Evolutionary conservation across 1,140 invertebrate species (phyloP), one percentile per base, ranked within the genome.

Genomic region (Notospermus geniculatus): DNA sequence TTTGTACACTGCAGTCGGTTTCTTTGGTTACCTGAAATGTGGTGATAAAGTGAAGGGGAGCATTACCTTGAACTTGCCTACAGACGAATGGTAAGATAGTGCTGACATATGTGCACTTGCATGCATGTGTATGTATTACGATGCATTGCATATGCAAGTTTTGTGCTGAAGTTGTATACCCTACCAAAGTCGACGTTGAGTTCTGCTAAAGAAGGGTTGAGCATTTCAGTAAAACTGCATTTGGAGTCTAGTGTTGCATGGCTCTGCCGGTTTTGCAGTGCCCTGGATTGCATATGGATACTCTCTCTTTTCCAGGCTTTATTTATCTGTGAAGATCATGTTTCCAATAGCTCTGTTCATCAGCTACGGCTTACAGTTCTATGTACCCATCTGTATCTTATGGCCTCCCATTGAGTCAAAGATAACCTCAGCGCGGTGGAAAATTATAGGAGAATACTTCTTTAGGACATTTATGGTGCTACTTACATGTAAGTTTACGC

Each of bases 11-110:
- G 85, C 87, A n/a, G 86, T 91, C 32, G 93, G 92, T 55, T 95
- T 95, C 83, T 92, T 92, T 74, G 93, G 93, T n/a, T 95, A 91
- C 72, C 79, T 93, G 50, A 89, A 88, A 70, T 95, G 91, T 80
- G 91, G 91, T 1, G 81, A 86, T 0, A 64, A 71, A 0, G 90
- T 89, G 22, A 79, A 85, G 64, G 91, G 90, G 17, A 93, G 90
- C 77, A 90, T 95, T 54, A 95, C 92, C 2, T 81, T 94, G 0
- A 91, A 93, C 81, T 79, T 95, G 54, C 90, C 90, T 1, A 59
- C 55, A 25, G 78, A 86, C 72, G 86, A 50, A n/a, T 59, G 52
- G 45, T 66, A 23, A 54, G 69, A 53, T 22, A 7, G 53, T 50
- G 45, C n/a, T n/a, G n/a, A n/a, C n/a, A n/a, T n/a, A n/a, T n/a